These are phyloP conservation scores for Campoplex nolae DNA, from an alignment of 2,888 invertebrate species.

Conservation along the genomic window DNA sequence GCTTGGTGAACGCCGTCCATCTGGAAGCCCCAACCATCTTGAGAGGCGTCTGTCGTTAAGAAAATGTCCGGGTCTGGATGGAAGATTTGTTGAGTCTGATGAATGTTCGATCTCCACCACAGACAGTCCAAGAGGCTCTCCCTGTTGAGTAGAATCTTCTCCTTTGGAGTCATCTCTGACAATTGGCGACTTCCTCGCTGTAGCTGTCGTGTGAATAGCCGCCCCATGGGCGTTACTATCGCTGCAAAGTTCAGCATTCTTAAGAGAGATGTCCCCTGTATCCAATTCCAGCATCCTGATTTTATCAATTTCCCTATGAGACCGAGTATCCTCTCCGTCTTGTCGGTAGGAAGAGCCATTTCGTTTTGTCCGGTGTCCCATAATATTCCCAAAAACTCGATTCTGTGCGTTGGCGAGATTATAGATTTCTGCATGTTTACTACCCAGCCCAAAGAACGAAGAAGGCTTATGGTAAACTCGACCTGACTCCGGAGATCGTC, in stretches of 20 bases:
- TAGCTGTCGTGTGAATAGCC: too few relatives aligned
- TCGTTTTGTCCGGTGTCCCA: neutral
- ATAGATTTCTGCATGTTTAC: neutral
- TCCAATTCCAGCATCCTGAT: neutral
- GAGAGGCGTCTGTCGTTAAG: too few relatives aligned
- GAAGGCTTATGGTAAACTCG: neutral
- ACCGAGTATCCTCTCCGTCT: neutral
- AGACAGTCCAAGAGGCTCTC: too few relatives aligned
- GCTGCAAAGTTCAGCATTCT: neutral
- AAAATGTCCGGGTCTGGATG: too few relatives aligned
- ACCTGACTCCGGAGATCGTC: neutral
- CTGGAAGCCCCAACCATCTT: too few relatives aligned
- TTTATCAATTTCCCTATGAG: neutral
- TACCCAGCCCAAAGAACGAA: neutral
- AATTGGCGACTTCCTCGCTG: too few relatives aligned
- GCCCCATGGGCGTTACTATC: neutral
- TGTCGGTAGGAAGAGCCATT: constrained; percentile 1
- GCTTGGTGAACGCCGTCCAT: too few relatives aligned
- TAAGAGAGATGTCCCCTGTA: neutral
- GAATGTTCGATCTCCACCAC: too few relatives aligned
- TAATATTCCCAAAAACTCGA: neutral
- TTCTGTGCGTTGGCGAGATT: neutral
- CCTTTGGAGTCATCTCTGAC: too few relatives aligned
- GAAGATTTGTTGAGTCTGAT: too few relatives aligned
- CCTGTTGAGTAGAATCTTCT: too few relatives aligned